phyloP scores from a whole-genome alignment of 2,113 vertebrate genomes.

The Oophaga pumilio region DNA sequence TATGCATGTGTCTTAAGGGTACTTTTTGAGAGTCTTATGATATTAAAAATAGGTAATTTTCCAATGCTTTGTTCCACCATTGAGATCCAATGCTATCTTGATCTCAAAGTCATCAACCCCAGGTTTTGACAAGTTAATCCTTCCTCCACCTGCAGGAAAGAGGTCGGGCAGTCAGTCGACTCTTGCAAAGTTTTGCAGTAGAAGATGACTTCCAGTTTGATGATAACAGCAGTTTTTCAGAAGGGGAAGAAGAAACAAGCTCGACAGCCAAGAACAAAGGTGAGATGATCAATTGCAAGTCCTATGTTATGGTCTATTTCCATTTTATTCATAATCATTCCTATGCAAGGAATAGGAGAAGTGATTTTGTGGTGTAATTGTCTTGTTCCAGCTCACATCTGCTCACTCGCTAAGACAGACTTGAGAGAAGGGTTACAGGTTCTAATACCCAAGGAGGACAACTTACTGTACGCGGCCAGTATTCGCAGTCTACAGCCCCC shows the following conservation, averaged over 20 bases:
- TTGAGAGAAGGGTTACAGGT: constrained; percentile 89
- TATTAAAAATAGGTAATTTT: not conserved
- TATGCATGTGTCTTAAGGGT: not conserved
- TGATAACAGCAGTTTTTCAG: constrained; percentile 90
- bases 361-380: not conserved
- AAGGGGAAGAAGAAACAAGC: constrained; percentile 77
- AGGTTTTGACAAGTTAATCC: not conserved
- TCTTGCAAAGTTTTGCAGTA: constrained; percentile 89
- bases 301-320: not conserved
- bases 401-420: constrained; percentile 85
- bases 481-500: constrained; percentile 86
- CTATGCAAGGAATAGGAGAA: too few species aligned
- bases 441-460: constrained; percentile 92
- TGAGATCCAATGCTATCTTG: not conserved
- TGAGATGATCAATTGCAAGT: not conserved
- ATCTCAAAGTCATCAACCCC: not conserved
- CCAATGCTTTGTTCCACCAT: not conserved
- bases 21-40: not conserved
- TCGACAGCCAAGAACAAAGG: constrained; percentile 56
- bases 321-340: too few species aligned
- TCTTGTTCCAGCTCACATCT: constrained; percentile 69
- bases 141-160: constrained; percentile 71
- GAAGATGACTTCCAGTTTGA: constrained; percentile 90
- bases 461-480: constrained; percentile 88
- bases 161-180: constrained; percentile 86